A percentile compares a stretch with the other conserved stretches of the same genome.
These are phyloP conservation scores for Scalopus aquaticus DNA, from an alignment of 2,113 vertebrate genomes.

Conservation along the genomic window DNA sequence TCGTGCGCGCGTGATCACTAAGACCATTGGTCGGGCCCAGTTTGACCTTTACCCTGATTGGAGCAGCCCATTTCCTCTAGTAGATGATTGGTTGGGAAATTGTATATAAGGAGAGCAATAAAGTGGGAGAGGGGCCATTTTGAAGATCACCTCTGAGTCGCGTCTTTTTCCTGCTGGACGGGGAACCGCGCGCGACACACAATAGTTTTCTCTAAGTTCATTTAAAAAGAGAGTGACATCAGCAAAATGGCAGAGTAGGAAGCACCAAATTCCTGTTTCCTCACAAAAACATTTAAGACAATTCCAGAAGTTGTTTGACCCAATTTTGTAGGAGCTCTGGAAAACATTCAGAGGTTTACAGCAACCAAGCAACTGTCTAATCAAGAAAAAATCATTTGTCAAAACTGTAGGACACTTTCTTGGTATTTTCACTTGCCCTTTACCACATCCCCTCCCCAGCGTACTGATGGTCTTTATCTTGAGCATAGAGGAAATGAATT, in stretches of 20 bases:
- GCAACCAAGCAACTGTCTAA: neutral
- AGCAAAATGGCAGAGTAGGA: neutral
- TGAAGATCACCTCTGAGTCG: no score
- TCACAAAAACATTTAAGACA: neutral
- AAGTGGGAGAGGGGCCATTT: no score
- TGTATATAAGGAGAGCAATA: no score
- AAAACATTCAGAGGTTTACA: neutral
- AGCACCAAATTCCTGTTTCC: neutral
- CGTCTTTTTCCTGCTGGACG: no score
- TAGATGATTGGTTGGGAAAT: no score
- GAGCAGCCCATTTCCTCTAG: no score
- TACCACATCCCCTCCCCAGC: neutral
- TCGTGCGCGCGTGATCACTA: no score
- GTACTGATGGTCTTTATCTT: neutral
- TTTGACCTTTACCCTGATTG: no score
- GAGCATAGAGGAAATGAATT: neutral
- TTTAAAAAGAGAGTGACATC: neutral
- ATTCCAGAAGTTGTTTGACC: neutral
- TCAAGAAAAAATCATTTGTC: neutral
- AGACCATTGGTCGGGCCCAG: no score
- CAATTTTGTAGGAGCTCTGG: neutral
- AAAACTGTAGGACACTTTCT: neutral
- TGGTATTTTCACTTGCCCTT: neutral
- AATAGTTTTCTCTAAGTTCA: conserved; percentile 22
- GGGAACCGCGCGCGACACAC: no score